Conservation (phyloP, 1,140 invertebrate species). For the Ceratina australensis region DNA sequence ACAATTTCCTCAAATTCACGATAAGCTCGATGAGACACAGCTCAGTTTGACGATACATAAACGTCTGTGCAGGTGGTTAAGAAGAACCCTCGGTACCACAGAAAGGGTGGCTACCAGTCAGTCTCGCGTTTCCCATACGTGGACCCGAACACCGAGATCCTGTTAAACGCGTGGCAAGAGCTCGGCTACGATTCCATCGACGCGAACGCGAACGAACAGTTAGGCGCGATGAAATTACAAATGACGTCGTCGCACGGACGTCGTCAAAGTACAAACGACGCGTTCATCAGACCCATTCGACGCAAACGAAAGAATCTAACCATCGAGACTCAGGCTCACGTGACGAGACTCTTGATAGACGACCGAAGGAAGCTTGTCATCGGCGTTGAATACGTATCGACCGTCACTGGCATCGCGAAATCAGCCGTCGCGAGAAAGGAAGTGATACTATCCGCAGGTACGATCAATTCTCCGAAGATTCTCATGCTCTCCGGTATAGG, state of each 20-base stretch:
- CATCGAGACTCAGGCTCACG: constrained; percentile 85
- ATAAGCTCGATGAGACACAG: no score
- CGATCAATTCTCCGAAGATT: constrained; percentile 82
- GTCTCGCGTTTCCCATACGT: constrained; percentile 83
- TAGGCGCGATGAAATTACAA: constrained; percentile 82
- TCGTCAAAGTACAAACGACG: constrained; percentile 86
- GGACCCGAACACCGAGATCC: constrained; percentile 80
- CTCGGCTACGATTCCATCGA: constrained; percentile 80
- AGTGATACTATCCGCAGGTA: constrained; percentile 82
- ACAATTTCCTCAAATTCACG: no score
- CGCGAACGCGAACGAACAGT: constrained; percentile 80
- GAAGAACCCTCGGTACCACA: constrained; percentile 80
- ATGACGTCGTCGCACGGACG: constrained; percentile 82
- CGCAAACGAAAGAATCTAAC: constrained; percentile 85
- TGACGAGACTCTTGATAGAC: constrained; percentile 87
- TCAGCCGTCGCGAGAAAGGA: constrained; percentile 82
- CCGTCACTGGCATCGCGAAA: constrained; percentile 76
- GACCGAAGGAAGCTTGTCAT: constrained; percentile 83
- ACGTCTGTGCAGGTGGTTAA: constrained; percentile 60
- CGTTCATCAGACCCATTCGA: constrained; percentile 86
- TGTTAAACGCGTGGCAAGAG: constrained; percentile 83
- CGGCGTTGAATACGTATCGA: constrained; percentile 83
- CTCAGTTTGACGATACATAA: neutral
- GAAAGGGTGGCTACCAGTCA: constrained; percentile 81
- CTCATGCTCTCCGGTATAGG: constrained; percentile 83